Percentiles rank a stretch among this genome's conserved stretches.
Evolutionary conservation across 2,113 vertebrate species (phyloP).

Genomic region (Pandion haliaetus): DNA sequence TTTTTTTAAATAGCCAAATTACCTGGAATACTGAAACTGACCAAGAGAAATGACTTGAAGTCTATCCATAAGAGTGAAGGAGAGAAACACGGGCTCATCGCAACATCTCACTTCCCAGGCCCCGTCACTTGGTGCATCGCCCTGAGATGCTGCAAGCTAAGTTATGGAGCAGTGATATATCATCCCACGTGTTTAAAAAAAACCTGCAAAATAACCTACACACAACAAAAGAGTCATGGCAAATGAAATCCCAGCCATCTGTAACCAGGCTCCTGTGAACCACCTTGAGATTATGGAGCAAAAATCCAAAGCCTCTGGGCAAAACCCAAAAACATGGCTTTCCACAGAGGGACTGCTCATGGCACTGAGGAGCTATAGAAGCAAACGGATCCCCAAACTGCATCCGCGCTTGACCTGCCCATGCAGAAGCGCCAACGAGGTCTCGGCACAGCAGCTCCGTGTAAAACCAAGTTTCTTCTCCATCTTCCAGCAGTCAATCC

Average conservation of each 20-base stretch:
- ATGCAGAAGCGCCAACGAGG: background rate
- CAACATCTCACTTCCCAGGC: background rate
- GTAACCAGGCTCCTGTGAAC: background rate
- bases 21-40: background rate
- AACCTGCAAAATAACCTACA: background rate
- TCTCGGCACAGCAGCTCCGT: background rate
- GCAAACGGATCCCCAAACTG: background rate
- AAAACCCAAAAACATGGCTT: accelerated
- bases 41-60: background rate
- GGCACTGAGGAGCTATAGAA: background rate
- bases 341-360: accelerated
- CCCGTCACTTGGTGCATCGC: background rate
- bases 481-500: background rate
- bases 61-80: accelerated
- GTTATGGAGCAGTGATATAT: background rate
- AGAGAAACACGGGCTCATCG: background rate
- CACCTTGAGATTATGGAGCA: background rate
- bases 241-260: background rate
- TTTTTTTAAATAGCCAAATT: background rate
- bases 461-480: background rate
- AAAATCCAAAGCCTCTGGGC: accelerated
- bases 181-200: background rate
- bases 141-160: background rate
- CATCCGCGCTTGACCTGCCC: background rate
- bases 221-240: accelerated